A percentile compares a stretch with the other conserved stretches of the same genome.
Conservation (phyloP, 1,140 invertebrate species). For the Drosophila lacteicornis region DNA sequence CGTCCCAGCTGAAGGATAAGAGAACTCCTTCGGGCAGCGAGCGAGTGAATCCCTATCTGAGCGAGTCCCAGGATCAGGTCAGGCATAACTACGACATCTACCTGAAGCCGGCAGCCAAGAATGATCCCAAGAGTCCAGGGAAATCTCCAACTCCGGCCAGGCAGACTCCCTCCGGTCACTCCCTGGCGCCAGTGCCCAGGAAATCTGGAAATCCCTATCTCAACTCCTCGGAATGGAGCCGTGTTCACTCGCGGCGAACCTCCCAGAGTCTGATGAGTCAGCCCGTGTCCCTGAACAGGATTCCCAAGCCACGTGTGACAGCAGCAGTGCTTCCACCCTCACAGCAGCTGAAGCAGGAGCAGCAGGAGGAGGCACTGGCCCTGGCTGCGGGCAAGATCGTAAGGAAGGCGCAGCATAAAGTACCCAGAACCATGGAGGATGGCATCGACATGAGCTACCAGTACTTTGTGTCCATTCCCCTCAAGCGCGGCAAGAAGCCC, state of each 20-base stretch:
- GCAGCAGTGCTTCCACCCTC: neutral
- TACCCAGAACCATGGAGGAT: slow-evolving; percentile 64
- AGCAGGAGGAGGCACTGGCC: neutral
- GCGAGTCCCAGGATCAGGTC: neutral
- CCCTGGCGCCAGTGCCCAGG: neutral
- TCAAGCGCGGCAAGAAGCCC: slow-evolving; percentile 56
- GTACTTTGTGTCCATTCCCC: slow-evolving; percentile 57
- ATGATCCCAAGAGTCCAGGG: no score
- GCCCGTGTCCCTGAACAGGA: slow-evolving; percentile 10
- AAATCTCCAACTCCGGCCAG: no score
- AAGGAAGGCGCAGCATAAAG: slow-evolving; percentile 51
- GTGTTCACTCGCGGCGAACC: neutral
- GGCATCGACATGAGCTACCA: slow-evolving; percentile 73
- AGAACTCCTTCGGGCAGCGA: neutral
- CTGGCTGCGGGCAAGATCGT: slow-evolving; percentile 33
- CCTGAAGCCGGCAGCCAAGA: neutral
- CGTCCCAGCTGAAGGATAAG: neutral
- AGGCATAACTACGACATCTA: neutral
- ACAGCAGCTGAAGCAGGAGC: neutral
- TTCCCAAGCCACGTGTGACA: neutral
- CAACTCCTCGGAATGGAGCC: neutral
- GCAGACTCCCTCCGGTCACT: no score
- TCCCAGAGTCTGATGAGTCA: no score
- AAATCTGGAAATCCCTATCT: neutral
- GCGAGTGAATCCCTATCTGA: neutral